phyloP scores from a whole-genome alignment of 2,113 vertebrate genomes.

The Macroglossus sobrinus region DNA sequence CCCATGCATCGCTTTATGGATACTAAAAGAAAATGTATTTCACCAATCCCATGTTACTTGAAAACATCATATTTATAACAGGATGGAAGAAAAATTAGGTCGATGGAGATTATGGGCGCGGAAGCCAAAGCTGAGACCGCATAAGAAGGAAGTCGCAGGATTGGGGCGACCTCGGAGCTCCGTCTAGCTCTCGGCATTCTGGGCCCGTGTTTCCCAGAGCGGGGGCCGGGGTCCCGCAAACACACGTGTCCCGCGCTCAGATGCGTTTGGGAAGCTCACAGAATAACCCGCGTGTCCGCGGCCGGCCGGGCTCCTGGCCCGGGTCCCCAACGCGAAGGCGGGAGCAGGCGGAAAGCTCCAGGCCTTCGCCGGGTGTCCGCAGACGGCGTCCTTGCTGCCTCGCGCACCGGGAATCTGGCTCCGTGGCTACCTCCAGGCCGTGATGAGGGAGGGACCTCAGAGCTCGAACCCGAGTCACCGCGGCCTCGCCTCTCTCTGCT shows the following conservation, averaged over 20 bases:
- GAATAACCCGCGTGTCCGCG: background rate
- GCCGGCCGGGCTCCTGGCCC: background rate
- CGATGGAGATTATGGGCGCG: background rate
- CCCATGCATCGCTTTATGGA: background rate
- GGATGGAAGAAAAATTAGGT: background rate
- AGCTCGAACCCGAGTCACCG: background rate
- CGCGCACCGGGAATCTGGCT: background rate
- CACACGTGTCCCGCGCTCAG: background rate
- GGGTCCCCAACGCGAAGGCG: background rate
- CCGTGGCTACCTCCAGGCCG: background rate
- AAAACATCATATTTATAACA: background rate
- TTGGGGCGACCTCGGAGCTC: background rate
- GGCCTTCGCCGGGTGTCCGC: background rate
- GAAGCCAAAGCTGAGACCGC: background rate
- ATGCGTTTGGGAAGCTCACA: background rate
- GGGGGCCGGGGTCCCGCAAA: background rate
- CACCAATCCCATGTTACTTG: background rate
- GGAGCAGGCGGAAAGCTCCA: background rate
- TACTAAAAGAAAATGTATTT: background rate
- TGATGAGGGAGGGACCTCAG: background rate
- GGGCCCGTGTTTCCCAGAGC: background rate
- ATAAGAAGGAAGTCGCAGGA: background rate
- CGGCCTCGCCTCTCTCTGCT: background rate
- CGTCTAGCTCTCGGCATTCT: background rate
- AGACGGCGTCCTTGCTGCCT: background rate